A percentile compares a stretch with the other conserved stretches of the same genome.
Conservation (phyloP, 2,888 invertebrate genomes). For the Platypus cylindrus region DNA sequence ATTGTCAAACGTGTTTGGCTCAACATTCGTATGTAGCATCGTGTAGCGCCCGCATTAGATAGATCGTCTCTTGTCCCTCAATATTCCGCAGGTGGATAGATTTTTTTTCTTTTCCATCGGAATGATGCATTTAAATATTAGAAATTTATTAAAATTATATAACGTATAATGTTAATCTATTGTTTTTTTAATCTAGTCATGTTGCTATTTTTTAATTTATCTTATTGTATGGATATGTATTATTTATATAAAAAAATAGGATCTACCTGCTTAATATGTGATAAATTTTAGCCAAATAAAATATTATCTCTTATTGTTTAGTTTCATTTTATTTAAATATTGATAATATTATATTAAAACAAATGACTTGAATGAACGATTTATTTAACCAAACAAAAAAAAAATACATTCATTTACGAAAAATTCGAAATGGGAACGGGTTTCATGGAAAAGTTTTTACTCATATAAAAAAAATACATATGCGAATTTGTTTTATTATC, state of each 20-base stretch:
- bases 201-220: slow-evolving; percentile 21
- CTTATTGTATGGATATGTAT: slow-evolving; percentile 7
- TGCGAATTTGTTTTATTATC: slow-evolving; percentile 29
- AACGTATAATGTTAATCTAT: slow-evolving; percentile 8
- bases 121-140: background rate
- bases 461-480: slow-evolving; percentile 24
- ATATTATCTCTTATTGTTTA: slow-evolving; percentile 5
- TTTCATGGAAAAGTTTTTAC: too few relatives aligned
- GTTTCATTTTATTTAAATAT: slow-evolving; percentile 2
- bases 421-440: too few relatives aligned
- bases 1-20: too few relatives aligned
- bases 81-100: too few relatives aligned
- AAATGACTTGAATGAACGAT: too few relatives aligned
- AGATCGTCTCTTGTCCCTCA: too few relatives aligned
- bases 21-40: background rate
- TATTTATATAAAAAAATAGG: slow-evolving; percentile 10
- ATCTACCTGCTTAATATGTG: slow-evolving; percentile 33
- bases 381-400: too few relatives aligned
- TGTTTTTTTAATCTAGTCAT: slow-evolving; percentile 22
- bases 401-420: too few relatives aligned
- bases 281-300: slow-evolving; percentile 22
- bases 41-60: background rate
- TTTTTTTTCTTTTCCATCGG: background rate
- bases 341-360: too few relatives aligned
- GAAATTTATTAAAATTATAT: slow-evolving; percentile 4